A percentile compares a stretch with the other conserved stretches of the same genome.
Evolutionary conservation across 2,113 vertebrate species (phyloP).

Genomic region (Nansenia antarctica): DNA sequence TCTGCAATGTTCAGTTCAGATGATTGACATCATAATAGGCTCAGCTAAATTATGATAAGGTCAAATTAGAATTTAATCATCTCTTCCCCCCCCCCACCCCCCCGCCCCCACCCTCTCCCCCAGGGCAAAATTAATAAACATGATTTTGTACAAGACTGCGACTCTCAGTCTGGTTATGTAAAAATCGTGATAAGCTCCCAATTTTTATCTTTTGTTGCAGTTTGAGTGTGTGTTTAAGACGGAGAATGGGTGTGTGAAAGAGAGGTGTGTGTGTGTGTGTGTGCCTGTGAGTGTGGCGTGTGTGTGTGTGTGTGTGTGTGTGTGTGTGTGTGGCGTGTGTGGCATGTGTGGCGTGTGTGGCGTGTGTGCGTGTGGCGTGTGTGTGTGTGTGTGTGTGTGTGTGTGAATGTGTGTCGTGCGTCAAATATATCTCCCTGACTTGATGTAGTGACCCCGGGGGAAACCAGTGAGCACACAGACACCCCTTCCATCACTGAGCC

Average conservation of each 20-base stretch:
- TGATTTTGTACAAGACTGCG: conserved; percentile 56
- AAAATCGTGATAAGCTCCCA: conserved; percentile 63
- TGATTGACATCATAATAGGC: conserved; percentile 75
- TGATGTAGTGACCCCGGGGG: neutral
- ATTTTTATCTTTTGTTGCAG: conserved; percentile 61
- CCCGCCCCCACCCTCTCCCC: conserved; percentile 50
- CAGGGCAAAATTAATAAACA: conserved; percentile 73
- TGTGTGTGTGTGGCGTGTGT: too few species aligned
- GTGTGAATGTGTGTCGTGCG: too few species aligned
- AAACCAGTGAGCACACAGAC: neutral
- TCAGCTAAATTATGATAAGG: conserved; percentile 75
- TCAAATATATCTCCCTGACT: neutral
- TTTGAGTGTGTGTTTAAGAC: conserved; percentile 48
- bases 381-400: too few species aligned
- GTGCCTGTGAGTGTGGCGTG: too few species aligned
- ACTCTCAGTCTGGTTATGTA: conserved; percentile 57
- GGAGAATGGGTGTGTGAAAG: conserved; percentile 43
- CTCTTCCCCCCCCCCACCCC: conserved; percentile 61
- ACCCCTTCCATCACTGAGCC: too few species aligned
- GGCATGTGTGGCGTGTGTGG: too few species aligned
- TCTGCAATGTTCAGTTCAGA: conserved; percentile 53
- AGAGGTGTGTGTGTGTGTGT: too few species aligned
- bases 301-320: too few species aligned
- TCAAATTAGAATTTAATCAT: conserved; percentile 79
- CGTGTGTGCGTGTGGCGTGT: too few species aligned